phyloP scores from a whole-genome alignment of 2,797 vertebrate species.

The Scyliorhinus canicula region DNA sequence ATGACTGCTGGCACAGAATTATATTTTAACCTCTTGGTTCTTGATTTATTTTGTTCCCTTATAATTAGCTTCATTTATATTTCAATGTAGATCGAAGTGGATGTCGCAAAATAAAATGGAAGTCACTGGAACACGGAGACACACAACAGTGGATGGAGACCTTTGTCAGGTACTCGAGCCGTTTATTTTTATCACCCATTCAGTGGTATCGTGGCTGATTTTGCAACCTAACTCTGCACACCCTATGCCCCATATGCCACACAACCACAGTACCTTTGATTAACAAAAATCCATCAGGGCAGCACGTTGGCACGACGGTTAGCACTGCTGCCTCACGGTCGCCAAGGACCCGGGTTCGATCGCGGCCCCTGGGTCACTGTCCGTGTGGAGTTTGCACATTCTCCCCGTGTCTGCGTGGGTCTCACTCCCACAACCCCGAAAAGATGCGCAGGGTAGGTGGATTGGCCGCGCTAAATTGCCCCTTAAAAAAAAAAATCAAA shows the following conservation, averaged over 20 bases:
- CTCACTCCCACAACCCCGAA: too few species aligned
- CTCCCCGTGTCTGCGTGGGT: too few species aligned
- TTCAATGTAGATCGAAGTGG: not conserved
- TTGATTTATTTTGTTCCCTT: constrained; percentile 18
- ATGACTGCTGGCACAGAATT: constrained; percentile 5
- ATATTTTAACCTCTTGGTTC: not conserved
- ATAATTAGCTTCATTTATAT: constrained; percentile 10
- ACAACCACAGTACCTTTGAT: not conserved
- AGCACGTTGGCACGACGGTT: too few species aligned
- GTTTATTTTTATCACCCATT: not conserved
- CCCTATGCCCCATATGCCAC: not conserved
- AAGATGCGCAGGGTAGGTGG: too few species aligned
- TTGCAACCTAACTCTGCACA: not conserved
- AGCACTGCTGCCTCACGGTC: too few species aligned
- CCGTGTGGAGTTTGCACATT: too few species aligned
- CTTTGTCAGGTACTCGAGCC: not conserved
- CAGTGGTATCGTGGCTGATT: not conserved
- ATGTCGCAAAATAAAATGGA: not conserved
- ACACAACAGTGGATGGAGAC: not conserved
- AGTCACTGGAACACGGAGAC: not conserved
- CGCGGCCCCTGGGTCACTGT: too few species aligned
- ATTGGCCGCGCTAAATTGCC: too few species aligned
- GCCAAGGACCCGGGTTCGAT: too few species aligned
- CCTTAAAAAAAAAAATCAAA: too few species aligned
- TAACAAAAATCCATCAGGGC: not conserved